Base-by-base conservation (phyloP, 2,797 vertebrate genomes). In the Ciconia nigra region DNA sequence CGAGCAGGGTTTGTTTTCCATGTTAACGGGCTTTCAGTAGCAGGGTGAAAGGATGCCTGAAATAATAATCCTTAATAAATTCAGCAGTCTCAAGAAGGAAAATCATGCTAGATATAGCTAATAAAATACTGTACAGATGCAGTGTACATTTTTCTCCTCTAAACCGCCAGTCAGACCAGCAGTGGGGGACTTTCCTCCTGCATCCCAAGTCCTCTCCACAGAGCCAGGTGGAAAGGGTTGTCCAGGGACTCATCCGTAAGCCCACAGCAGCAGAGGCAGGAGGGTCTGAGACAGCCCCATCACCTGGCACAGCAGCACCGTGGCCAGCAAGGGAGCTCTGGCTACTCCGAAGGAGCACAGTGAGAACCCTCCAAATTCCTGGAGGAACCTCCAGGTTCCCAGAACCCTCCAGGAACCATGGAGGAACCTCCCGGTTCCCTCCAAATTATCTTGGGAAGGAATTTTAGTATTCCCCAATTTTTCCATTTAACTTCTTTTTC, bases 31-130 rank as follows among this genome's bases (percentile, higher is more conserved):
- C 73, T 94, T 93, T 67, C 77, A 82, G 92, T 94, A 96, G 93
- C 91, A 69, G 26, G 42, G 49, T 55, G 55, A 94, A 93, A 84
- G 80, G 63, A 81, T 77, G 93, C 90, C 86, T 96, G 95, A 89
- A 97, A 96, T 84, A 97, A 97, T 90, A 95, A 86, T 69, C 83
- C 67, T 92, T 80, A 79, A 87, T 87, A 77, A 94, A 87, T 87
- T 84, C 73, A 82, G 67, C 25, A 73, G 90, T n/a, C 62, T 69
- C 51, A 65, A 80, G 85, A 73, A 90, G 72, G 66, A 95, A 84
- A 91, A n/a, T 47, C n/a, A 19, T 76, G 35, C 73, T 86, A 13
- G 39, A 25, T 41, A 26, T 8, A 93, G 54, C 55, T 82, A 72
- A 72, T 79, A 83, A 65, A 24, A 9, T 2, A 51, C 69, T 22